phyloP scores from a whole-genome alignment of 2,888 invertebrate species.

The Pollenia griseotomentosa region DNA sequence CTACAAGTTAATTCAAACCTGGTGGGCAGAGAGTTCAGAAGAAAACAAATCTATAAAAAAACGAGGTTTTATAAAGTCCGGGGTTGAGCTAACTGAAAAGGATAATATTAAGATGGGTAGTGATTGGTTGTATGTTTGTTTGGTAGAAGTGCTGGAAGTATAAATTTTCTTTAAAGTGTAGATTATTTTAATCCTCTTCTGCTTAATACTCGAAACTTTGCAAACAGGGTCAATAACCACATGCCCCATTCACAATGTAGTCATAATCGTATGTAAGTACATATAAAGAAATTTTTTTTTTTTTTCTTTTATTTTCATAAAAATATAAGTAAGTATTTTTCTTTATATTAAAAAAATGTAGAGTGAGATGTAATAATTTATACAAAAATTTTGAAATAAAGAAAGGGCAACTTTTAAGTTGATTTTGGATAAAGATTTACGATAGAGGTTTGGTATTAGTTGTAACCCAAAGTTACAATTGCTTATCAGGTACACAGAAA shows the following conservation, averaged over 20 bases:
- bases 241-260: conserved; percentile 24
- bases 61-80: background rate
- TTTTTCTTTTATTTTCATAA: conserved; percentile 8
- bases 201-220: background rate
- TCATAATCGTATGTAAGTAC: conserved; percentile 25
- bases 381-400: too few species aligned
- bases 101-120: conserved; percentile 20
- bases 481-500: too few species aligned
- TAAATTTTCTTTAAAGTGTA: conserved; percentile 48
- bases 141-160: conserved; percentile 26
- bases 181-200: conserved; percentile 42
- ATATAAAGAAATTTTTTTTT: background rate
- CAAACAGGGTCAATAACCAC: conserved; percentile 70
- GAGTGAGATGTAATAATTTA: background rate
- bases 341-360: background rate
- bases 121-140: background rate
- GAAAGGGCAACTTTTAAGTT: too few species aligned
- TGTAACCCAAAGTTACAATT: too few species aligned
- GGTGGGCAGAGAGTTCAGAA: background rate
- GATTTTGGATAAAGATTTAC: too few species aligned
- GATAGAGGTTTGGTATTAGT: too few species aligned
- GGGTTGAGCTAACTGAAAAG: conserved; percentile 22
- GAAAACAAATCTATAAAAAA: background rate
- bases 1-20: conserved; percentile 25
- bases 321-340: conserved; percentile 17